Evolutionary conservation across 2,113 vertebrate genomes (phyloP), one percentile per base, ranked within the genome.

Genomic region (Sander lucioperca): DNA sequence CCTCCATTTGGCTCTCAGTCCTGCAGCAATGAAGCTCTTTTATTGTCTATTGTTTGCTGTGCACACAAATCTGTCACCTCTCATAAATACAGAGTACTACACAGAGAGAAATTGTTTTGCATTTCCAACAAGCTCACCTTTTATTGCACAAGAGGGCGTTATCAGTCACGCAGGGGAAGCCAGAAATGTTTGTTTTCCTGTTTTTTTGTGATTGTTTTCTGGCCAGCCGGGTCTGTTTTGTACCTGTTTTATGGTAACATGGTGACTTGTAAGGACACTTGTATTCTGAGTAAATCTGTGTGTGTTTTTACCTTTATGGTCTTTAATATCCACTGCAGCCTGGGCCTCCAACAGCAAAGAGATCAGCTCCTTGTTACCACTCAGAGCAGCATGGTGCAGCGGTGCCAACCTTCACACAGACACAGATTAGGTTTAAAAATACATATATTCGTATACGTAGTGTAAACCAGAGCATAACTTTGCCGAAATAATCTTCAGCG

Each of bases 311-410:
- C 98, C 98, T 97, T 99, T 99, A 76, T 99, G 95, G 90, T 99
- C 98, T 95, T 98, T 99, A 90, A 99, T 99, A 93, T 99, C 98
- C 90, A 99, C 98, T 0, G 97, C 95, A 2, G 98, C 96, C 95
- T 99, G 98, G 0, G 98, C 96, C 91, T 99, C 98, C 93, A 99
- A 92, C 88, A 99, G 96, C 90, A 99, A 93, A 0, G 96, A 93
- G 85, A 99, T 99, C 93, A 99, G 94, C 82, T 99, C 98, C 0
- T 96, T 97, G 92, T 99, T 99, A 67, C 98, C 97, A 0, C 98
- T 98, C 57, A 99, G 97, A 3, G 98, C 98, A 0, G 98, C 98
- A 36, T 99, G 97, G 90, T 99, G 98, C 87, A 99, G 94, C 43
- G 98, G 97, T 0, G 98, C 98, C 94, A 99, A 96, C 91, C 98